A percentile compares a stretch with the other conserved stretches of the same genome.
Conservation (phyloP, 2,888 invertebrate genomes). For the Ptychoptera contaminata region DNA sequence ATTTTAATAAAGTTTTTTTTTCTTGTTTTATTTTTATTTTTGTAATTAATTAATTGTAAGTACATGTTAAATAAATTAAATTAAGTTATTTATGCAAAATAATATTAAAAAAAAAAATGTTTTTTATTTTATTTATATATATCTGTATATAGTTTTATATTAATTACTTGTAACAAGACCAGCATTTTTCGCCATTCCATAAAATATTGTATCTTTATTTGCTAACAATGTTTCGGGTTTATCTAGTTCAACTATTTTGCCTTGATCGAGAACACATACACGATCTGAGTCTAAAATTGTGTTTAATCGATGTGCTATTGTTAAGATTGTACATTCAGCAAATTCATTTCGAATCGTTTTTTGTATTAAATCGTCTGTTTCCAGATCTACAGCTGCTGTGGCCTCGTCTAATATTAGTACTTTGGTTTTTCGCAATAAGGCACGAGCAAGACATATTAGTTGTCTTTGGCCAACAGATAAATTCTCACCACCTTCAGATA, state of each 20-base stretch:
- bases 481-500: slow-evolving; percentile 26
- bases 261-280: slow-evolving; percentile 42
- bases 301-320: slow-evolving; percentile 73
- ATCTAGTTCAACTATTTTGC: slow-evolving; percentile 28
- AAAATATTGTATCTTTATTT: slow-evolving; percentile 28
- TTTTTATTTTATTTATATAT: no score
- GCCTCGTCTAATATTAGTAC: slow-evolving; percentile 34
- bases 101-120: no score
- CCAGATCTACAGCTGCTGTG: slow-evolving; percentile 37
- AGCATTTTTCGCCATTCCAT: slow-evolving; percentile 28
- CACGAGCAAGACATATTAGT: slow-evolving; percentile 33
- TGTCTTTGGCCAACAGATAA: slow-evolving; percentile 34
- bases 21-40: no score
- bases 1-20: no score
- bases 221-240: slow-evolving; percentile 22
- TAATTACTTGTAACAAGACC: slow-evolving; percentile 2
- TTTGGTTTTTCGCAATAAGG: slow-evolving; percentile 34
- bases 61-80: no score
- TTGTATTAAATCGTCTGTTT: slow-evolving; percentile 36
- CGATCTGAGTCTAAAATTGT: slow-evolving; percentile 72
- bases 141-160: no score
- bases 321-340: slow-evolving; percentile 62
- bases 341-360: slow-evolving; percentile 70
- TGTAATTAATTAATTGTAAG: no score
- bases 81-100: no score